Conservation (phyloP, 2,113 vertebrate species). For the Corythornis vintsioides region DNA sequence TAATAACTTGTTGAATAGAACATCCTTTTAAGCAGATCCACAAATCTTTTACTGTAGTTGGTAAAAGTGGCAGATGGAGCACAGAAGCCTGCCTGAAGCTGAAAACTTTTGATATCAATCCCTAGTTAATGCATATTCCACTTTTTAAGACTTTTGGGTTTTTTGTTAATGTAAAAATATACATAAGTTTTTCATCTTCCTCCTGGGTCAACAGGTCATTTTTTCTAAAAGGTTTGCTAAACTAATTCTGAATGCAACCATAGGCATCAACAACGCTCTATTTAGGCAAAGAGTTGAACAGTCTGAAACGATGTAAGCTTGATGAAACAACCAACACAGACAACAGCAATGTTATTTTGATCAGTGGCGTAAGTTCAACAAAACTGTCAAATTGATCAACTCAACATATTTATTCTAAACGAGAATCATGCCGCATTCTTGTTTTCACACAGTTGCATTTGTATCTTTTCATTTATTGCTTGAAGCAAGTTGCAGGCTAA, state of each 20-base stretch:
- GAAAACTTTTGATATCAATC: background rate
- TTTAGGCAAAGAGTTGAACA: background rate
- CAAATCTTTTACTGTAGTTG: background rate
- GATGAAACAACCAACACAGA: background rate
- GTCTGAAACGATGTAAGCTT: background rate
- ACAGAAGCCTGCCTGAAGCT: background rate
- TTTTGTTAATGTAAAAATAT: background rate
- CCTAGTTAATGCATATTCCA: rapidly evolving
- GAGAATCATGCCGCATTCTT: background rate
- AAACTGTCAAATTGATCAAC: constrained; percentile 4
- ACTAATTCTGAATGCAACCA: background rate
- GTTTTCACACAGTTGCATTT: background rate
- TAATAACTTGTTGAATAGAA: background rate
- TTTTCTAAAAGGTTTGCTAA: background rate
- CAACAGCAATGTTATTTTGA: background rate
- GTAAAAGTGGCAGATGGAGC: background rate
- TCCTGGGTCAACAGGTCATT: background rate
- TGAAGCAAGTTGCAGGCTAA: background rate
- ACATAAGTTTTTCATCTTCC: background rate
- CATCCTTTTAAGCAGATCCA: background rate
- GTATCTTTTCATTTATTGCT: background rate
- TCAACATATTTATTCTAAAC: background rate
- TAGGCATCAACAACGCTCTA: background rate
- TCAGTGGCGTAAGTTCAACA: background rate
- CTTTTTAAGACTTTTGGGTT: background rate